phyloP scores from a whole-genome alignment of 2,888 invertebrate species.

The Leptinotarsa rubiginosa region DNA sequence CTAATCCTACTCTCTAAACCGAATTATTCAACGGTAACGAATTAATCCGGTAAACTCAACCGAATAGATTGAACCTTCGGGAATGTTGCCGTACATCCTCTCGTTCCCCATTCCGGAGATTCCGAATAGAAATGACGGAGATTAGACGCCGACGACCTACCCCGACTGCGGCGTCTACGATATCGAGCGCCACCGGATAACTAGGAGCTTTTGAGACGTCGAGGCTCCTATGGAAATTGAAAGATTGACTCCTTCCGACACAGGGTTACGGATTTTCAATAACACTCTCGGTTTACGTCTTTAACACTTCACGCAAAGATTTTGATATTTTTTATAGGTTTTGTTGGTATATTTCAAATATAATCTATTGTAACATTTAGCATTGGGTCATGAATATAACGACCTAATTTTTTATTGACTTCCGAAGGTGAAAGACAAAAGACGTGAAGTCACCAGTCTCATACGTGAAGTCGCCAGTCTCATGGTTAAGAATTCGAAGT shows the following conservation, averaged over 20 bases:
- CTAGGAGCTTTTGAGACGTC: not conserved
- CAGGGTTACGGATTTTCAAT: not conserved
- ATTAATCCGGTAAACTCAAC: conserved; percentile 7
- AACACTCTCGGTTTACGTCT: not conserved
- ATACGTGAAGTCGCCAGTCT: too few species aligned
- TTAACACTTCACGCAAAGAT: too few species aligned
- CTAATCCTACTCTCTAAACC: not conserved
- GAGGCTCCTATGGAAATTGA: conserved; percentile 4
- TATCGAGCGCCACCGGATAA: conserved; percentile 3
- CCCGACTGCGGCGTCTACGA: conserved; percentile 1
- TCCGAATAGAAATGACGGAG: conserved; percentile 8
- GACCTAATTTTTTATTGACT: too few species aligned
- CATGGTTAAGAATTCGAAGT: too few species aligned
- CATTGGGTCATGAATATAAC: too few species aligned
- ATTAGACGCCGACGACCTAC: conserved; percentile 5
- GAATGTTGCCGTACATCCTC: conserved; percentile 2
- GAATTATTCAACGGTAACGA: conserved; percentile 15
- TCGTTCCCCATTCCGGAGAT: conserved; percentile 8
- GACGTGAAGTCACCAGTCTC: too few species aligned
- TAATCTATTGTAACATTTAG: too few species aligned
- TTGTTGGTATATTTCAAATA: too few species aligned
- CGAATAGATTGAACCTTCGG: conserved; percentile 6
- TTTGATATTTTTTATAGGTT: too few species aligned
- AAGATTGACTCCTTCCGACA: conserved; percentile 13
- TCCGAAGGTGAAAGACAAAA: too few species aligned